Conservation (phyloP, 1,140 invertebrate species). For the Sarcophaga bullata region DNA sequence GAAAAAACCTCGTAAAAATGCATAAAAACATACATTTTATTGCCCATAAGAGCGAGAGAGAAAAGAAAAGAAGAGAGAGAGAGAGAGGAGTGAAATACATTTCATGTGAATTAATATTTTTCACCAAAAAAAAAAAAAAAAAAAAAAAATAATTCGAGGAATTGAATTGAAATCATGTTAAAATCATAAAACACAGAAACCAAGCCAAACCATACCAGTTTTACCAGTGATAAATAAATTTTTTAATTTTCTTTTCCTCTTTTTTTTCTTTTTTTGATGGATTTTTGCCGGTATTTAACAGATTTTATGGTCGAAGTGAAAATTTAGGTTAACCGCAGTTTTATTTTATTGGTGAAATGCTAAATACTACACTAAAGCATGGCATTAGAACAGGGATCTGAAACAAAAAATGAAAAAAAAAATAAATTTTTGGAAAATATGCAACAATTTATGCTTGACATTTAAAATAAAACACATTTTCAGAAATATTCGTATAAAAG, state of each 20-base stretch:
- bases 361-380: background rate
- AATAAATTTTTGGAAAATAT: background rate
- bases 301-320: constrained; percentile 24
- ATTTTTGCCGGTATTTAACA: background rate
- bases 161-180: background rate
- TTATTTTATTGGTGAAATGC: constrained; percentile 4
- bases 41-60: background rate
- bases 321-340: constrained; percentile 16
- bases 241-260: no score
- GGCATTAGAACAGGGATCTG: background rate
- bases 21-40: background rate
- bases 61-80: background rate
- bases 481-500: background rate
- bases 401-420: background rate
- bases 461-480: background rate
- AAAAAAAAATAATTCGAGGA: no score
- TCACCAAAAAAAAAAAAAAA: no score
- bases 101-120: background rate
- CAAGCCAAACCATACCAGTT: background rate
- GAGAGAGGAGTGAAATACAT: background rate
- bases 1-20: no score
- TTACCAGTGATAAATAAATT: background rate
- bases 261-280: no score
- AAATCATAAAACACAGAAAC: background rate
- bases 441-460: background rate